Evolutionary conservation across 1,140 invertebrate genomes (phyloP).

Genomic region (Drosophila parabipectinata): DNA sequence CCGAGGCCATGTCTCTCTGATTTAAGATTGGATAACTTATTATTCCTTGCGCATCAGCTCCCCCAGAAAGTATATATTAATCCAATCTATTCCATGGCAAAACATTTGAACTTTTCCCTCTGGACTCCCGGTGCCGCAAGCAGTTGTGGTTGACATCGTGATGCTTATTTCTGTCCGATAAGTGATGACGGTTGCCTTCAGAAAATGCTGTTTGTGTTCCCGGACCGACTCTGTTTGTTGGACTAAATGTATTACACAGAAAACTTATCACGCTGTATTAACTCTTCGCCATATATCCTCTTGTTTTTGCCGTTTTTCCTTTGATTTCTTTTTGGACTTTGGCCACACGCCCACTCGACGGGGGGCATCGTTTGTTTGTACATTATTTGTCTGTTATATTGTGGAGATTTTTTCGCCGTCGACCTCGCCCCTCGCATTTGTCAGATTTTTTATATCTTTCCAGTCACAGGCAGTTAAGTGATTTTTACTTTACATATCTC

Average conservation of each 20-base stretch:
- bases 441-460: constrained; percentile 27
- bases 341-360: constrained; percentile 14
- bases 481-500: constrained; percentile 29
- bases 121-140: not conserved
- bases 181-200: constrained; percentile 44
- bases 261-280: constrained; percentile 69
- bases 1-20: not conserved
- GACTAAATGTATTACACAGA: constrained; percentile 56
- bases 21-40: not conserved
- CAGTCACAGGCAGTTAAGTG: constrained; percentile 45
- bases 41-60: not conserved
- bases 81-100: constrained; percentile 15
- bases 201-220: constrained; percentile 5
- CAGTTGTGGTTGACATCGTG: constrained; percentile 30
- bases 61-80: constrained; percentile 21
- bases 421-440: constrained; percentile 11
- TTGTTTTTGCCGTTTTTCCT: constrained; percentile 1
- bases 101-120: constrained; percentile 19
- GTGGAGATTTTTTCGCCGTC: constrained; percentile 23
- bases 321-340: constrained; percentile 26
- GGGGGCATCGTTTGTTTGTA: constrained; percentile 39
- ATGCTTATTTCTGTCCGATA: constrained; percentile 35
- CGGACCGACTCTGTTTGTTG: constrained; percentile 37
- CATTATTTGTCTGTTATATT: constrained; percentile 36
- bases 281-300: constrained; percentile 31